Evolutionary conservation across 2,888 invertebrate species (phyloP).

Genomic region (Melinaea menophilus): DNA sequence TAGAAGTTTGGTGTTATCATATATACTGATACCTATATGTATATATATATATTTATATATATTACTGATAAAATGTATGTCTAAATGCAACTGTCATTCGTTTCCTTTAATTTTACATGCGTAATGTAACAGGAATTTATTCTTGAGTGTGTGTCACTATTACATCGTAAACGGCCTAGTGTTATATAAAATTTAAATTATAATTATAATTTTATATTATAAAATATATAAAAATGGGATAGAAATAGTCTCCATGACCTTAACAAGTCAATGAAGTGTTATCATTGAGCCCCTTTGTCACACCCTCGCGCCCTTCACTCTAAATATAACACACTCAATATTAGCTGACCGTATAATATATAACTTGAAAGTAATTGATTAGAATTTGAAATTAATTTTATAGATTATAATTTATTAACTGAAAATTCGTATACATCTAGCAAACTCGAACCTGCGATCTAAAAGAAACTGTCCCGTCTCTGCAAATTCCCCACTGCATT

Average conservation of each 20-base stretch:
- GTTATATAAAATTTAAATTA: neutral
- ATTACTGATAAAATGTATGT: too few relatives aligned
- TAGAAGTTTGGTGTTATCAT: too few relatives aligned
- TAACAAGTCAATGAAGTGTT: slow-evolving; percentile 29
- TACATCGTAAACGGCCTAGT: neutral
- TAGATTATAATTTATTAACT: too few relatives aligned
- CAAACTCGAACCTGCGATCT: too few relatives aligned
- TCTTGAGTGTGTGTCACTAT: neutral
- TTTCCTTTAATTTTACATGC: neutral
- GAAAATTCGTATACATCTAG: too few relatives aligned
- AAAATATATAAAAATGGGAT: neutral
- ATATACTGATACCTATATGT: too few relatives aligned
- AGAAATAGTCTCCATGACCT: slow-evolving; percentile 10
- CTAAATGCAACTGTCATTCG: neutral
- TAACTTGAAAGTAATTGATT: neutral
- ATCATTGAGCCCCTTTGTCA: slow-evolving; percentile 43
- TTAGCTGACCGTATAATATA: neutral
- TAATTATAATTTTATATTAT: neutral
- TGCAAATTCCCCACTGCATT: too few relatives aligned
- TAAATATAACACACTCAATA: neutral
- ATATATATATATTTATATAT: too few relatives aligned
- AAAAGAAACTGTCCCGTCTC: too few relatives aligned
- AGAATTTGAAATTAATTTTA: too few relatives aligned
- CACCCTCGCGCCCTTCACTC: slow-evolving; percentile 46
- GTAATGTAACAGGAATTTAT: neutral